Evolutionary conservation across 2,113 vertebrate species (phyloP), one percentile per base, ranked within the genome.

Genomic region (Oplegnathus fasciatus): DNA sequence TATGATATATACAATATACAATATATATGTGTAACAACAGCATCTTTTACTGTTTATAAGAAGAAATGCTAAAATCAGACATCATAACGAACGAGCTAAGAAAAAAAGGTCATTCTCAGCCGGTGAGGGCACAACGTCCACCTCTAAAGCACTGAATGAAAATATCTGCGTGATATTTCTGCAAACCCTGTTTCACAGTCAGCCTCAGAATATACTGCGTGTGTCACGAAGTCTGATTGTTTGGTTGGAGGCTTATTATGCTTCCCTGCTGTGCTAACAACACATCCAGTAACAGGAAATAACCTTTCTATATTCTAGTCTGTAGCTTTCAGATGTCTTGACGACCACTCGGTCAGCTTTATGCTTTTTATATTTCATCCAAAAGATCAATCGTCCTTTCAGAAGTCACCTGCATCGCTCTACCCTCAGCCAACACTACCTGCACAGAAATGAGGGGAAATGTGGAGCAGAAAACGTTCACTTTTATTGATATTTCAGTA

Each of bases 401-500:
- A 24, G n/a, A 70, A 73, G 75, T 57, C 80, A 52, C 26, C 52
- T 32, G 28, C 65, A 17, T 54, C 10, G 15, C 65, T 71, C 37
- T 4, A 13, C 64, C 34, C n/a, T 73, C 17, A 52, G 24, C 37
- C 13, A 14, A 14, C 52, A 34, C 24, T 42, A 6, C 58, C 42
- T 42, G 52, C n/a, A 66, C 57, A 75, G 74, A 54, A 72, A 81
- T 55, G 42, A 84, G 65, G 80, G n/a, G 18, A 77, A 61, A 84
- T 66, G 54, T 0, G 1, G 18, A 78, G 58, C 70, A n/a, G 5
- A 55, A 55, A 8, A 62, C 22, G 11, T 54, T 66, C 42, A 48
- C 65, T 78, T 89, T 88, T 82, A 84, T 82, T 88, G 52, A 58
- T 66, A 74, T 73, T 79, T 20, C 15, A 42, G 75, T 50, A 54